These are phyloP conservation scores for Brenthis daphne DNA, from an alignment of 2,888 invertebrate species.

Conservation along the genomic window DNA sequence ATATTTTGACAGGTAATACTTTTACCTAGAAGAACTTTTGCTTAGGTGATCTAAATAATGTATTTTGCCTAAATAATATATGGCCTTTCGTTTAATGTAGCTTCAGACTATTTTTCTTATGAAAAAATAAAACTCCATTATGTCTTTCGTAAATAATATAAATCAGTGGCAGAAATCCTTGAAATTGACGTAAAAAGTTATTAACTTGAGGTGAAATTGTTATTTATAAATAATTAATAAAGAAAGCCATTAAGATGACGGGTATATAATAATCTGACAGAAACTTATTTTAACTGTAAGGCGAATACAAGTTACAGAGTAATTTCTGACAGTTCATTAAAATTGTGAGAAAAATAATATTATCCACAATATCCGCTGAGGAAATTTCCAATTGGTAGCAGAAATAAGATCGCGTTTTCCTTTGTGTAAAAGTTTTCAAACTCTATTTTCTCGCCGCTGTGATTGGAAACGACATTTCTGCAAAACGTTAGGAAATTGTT, in stretches of 20 bases:
- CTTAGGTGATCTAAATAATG: too few relatives aligned
- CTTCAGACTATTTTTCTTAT: too few relatives aligned
- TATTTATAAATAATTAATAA: too few relatives aligned
- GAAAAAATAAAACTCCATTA: too few relatives aligned
- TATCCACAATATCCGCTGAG: conserved; percentile 14
- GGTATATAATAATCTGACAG: not conserved
- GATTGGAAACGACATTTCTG: conserved; percentile 43
- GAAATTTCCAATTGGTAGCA: conserved; percentile 18
- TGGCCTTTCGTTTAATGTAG: too few relatives aligned
- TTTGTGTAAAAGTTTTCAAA: conserved; percentile 38
- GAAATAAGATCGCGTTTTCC: conserved; percentile 32
- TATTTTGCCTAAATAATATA: too few relatives aligned
- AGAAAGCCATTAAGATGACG: not conserved
- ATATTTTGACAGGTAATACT: not conserved
- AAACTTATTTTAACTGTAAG: conserved; percentile 4
- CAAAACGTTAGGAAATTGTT: conserved; percentile 43
- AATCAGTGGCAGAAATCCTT: too few relatives aligned
- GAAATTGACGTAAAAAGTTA: too few relatives aligned
- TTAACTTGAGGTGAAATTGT: too few relatives aligned
- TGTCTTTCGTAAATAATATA: too few relatives aligned
- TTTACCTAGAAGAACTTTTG: too few relatives aligned
- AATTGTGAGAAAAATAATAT: not conserved
- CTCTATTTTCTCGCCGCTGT: conserved; percentile 37
- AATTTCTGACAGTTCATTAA: not conserved
- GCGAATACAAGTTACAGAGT: not conserved